Evolutionary conservation across 2,888 invertebrate genomes (phyloP), one percentile per base, ranked within the genome.

Genomic region (Cremastinae sp.): DNA sequence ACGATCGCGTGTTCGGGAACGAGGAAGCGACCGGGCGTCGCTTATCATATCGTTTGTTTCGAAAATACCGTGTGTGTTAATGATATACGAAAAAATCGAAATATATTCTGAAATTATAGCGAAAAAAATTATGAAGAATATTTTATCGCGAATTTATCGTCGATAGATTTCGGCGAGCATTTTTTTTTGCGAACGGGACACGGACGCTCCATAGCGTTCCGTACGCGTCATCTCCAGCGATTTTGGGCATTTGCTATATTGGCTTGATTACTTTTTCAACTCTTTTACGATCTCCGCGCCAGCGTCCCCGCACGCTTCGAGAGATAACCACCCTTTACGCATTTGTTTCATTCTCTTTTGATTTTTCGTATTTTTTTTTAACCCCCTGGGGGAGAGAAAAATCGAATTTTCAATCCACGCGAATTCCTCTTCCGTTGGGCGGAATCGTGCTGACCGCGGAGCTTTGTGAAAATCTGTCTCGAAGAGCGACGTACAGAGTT

Each of bases 371-470:
- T 28, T 28, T 28, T 28, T 3, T 59, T 54, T 51, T 22, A 41
- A 58, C 58, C 65, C 41, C 53, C 54, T n/a, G n/a, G n/a, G n/a
- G 66, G 54, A 14, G 66, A 10, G 5, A 58, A 66, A 58, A 38
- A 68, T 58, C 38, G 49, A n/a, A 49, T 68, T 68, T 58, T 49
- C 49, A 49, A 49, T 49, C 38, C 9, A 0, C 41, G 3, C 47
- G 49, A 18, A 14, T 34, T 41, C 9, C n/a, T 4, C 34, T 43
- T 18, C 28, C 4, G 12, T 14, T 18, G 28, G 16, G 34, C 14
- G 43, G 36, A 22, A 41, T 34, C 73, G 53, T 59, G 69, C 73
- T 77, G 70, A 77, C 76, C 73, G 61, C 54, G 4, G 41, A 61
- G 65, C 47, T 47, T 71, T 53, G 47, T 28, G 45, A 54, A 74